These are phyloP conservation scores for Notodonta dromedarius DNA, from an alignment of 2,888 invertebrate genomes.

Conservation along the genomic window DNA sequence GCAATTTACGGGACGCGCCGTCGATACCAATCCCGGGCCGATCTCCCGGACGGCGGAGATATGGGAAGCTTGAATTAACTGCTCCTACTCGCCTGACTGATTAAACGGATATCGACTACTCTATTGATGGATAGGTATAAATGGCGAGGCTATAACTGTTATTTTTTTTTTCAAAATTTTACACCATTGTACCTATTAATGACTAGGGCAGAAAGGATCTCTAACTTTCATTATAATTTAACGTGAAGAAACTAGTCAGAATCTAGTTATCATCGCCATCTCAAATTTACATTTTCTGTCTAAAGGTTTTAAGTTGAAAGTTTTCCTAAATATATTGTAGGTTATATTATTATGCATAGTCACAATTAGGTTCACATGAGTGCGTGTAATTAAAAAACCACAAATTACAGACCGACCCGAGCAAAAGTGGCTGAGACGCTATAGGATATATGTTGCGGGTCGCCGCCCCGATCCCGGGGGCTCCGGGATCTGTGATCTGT, in stretches of 20 bases:
- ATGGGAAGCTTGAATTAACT: constrained; percentile 3
- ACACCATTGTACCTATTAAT: too few species aligned
- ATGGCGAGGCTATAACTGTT: too few species aligned
- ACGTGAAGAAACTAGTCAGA: too few species aligned
- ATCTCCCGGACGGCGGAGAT: constrained; percentile 15
- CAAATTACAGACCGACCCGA: not conserved
- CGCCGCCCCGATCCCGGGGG: not conserved
- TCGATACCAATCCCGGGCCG: constrained; percentile 35
- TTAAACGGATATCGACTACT: not conserved
- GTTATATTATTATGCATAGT: too few species aligned
- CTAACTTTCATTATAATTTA: too few species aligned
- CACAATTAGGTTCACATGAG: not conserved
- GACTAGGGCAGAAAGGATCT: too few species aligned
- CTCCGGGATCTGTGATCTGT: constrained; percentile 1
- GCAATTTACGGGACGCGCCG: constrained; percentile 36
- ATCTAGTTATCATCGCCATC: too few species aligned
- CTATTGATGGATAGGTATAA: not conserved
- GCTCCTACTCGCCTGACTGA: not conserved
- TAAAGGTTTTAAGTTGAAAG: too few species aligned
- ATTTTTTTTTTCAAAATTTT: too few species aligned
- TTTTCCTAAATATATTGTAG: too few species aligned
- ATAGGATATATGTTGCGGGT: not conserved
- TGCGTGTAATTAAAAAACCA: not conserved
- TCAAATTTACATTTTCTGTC: too few species aligned
- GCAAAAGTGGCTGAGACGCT: not conserved